Evolutionary conservation across 2,797 vertebrate genomes (phyloP), one percentile per base, ranked within the genome.

Genomic region (Limosa lapponica): DNA sequence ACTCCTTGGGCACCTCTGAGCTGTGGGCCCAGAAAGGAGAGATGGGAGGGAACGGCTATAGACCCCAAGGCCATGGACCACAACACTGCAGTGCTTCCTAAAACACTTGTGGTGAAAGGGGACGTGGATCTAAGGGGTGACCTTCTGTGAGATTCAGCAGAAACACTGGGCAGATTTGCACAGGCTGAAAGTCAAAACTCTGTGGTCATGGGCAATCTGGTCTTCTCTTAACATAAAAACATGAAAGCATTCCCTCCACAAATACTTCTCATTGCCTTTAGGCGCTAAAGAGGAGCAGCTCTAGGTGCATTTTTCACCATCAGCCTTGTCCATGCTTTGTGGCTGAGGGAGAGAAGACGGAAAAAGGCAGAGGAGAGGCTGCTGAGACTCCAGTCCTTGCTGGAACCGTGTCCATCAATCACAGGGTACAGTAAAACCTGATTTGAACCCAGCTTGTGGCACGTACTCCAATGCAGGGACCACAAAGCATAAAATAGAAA

Each of bases 401-500:
- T 64, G 80, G 70, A 95, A 7, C 30, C 0, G 0, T 6, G 51
- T 89, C 84, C 70, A 51, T 89, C 96, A 87, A 57, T 67, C 91
- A 54, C 74, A 82, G 49, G 19, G 11, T 14, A 19, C 25, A 32
- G 72, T 67, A 89, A 92, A 85, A 77, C 44, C 39, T 71, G 61
- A 54, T 77, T 11, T 93, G 90, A 89, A 74, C 57, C 78, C 89
- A 82, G 44, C 61, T 49, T 82, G 81, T 77, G 78, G 71, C 71
- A 71, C 74, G 67, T 3, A 65, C 49, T 80, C 61, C 46, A 89
- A 89, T 0, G 0, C 54, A 83, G 32, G 41, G 58, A 78, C 61
- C 59, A 14, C 74, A 92, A 78, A 92, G 71, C 90, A 93, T 93
- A 94, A 92, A 91, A 95, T 8, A 95, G 74, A 61, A 93, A 92